phyloP scores from a whole-genome alignment of 2,113 vertebrate genomes.

The Baryphthengus martii region DNA sequence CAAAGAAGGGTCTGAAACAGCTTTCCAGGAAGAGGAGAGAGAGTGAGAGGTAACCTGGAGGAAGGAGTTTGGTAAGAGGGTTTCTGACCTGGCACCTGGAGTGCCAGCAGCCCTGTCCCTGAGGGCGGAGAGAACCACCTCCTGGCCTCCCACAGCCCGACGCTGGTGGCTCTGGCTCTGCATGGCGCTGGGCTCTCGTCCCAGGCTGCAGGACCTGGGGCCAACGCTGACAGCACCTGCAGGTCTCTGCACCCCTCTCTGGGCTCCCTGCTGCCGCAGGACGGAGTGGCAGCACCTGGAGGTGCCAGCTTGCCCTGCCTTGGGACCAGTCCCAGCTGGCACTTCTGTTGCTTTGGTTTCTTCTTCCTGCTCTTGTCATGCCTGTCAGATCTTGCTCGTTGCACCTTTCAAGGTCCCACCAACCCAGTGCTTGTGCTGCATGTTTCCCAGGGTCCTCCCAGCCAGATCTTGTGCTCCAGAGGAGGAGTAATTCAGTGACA shows the following conservation, averaged over 20 bases:
- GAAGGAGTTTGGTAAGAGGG: background rate
- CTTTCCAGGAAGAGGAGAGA: background rate
- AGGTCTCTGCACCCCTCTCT: background rate
- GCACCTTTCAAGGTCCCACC: background rate
- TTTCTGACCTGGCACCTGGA: background rate
- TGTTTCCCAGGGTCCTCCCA: background rate
- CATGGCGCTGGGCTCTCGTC: background rate
- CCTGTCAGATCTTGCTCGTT: background rate
- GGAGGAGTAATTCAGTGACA: background rate
- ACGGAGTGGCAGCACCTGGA: background rate
- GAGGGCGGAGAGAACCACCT: background rate
- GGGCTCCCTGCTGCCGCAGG: background rate
- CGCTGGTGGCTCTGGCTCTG: accelerated
- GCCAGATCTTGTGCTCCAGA: background rate
- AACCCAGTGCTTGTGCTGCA: background rate
- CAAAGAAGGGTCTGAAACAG: background rate
- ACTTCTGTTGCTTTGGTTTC: background rate
- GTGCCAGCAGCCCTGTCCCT: background rate
- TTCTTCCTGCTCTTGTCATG: background rate
- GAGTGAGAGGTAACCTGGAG: background rate
- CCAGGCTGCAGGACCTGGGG: background rate
- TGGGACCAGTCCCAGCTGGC: background rate
- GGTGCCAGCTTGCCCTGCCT: background rate
- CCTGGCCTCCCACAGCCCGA: background rate
- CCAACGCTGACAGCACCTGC: background rate